Base-by-base conservation (phyloP, 2,113 vertebrate genomes). In the Chaenogobius annularis region DNA sequence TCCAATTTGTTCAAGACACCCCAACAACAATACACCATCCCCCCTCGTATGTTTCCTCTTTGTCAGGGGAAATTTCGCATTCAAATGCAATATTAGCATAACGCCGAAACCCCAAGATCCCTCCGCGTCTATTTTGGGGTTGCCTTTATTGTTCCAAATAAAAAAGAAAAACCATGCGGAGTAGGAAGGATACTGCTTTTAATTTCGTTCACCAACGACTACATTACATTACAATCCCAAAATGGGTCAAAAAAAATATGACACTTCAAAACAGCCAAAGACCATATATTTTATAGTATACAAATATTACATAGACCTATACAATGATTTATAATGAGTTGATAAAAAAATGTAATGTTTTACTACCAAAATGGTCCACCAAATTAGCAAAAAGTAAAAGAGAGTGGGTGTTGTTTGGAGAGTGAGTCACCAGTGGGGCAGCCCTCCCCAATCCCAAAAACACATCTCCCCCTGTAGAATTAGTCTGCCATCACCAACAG, bases 51-150 rank as follows among this genome's bases (percentile, higher is more conserved):
- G 73, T 66, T 67, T 37, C 74, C 69, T 65, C 83, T 86, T 89
- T 92, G 90, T 90, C 81, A 70, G 78, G 79, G 75, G 73, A 79
- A 76, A 80, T 80, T 72, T 88, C 82, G 75, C 83, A 80, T 89
- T 85, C 74, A 81, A 47, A 74, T 47, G 44, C 64, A 35, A 74
- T 88, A 86, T 90, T 89, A 89, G 79, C 86, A 88, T 89, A 89
- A 88, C 58, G 83, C 69, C 77, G 77, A 79, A 81, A 76, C 76
- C 50, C 14, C 55, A 22, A 31, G 35, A 20, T 68, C 69, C 70
- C 76, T 74, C 66, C 59, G 68, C 1, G 0, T 1, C 13, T 74
- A 68, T 87, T 66, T 83, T 75, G 11, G 55, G 15, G 62, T 44
- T 63, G 1, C n/a, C 0, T 69, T 66, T n/a, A 13, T 37, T 70